Percentiles rank a stretch among this genome's conserved stretches.
Evolutionary conservation across 1,140 invertebrate species (phyloP).

Genomic region (Mamestra configurata): DNA sequence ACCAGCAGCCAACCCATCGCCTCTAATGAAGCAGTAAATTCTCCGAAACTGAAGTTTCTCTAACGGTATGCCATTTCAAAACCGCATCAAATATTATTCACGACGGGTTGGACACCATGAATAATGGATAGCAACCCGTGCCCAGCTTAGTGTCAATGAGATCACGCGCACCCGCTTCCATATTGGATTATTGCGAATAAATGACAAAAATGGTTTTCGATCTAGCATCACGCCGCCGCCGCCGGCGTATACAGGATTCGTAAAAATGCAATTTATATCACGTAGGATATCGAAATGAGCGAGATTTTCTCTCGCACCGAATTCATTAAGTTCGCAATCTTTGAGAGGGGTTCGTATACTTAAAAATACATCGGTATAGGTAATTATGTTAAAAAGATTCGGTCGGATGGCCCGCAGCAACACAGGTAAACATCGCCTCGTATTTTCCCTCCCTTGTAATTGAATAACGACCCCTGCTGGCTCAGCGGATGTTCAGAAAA

Average conservation of each 20-base stretch:
- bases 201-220: constrained; percentile 74
- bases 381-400: constrained; percentile 65
- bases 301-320: constrained; percentile 31
- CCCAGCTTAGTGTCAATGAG: constrained; percentile 78
- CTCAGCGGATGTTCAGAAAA: constrained; percentile 72
- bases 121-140: constrained; percentile 73
- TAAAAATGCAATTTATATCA: constrained; percentile 45
- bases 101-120: constrained; percentile 68
- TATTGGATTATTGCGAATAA: constrained; percentile 80
- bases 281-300: constrained; percentile 25
- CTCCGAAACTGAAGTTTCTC: constrained; percentile 51
- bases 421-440: constrained; percentile 71
- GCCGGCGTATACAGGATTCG: constrained; percentile 36
- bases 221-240: constrained; percentile 49
- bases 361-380: constrained; percentile 51
- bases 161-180: constrained; percentile 73
- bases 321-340: constrained; percentile 48
- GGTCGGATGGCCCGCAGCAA: constrained; percentile 65
- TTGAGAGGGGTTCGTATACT: constrained; percentile 27
- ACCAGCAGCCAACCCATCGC: constrained; percentile 18
- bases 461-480: constrained; percentile 76
- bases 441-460: constrained; percentile 75
- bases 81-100: constrained; percentile 72
- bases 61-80: constrained; percentile 66
- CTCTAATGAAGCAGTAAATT: constrained; percentile 51